phyloP scores from a whole-genome alignment of 1,140 invertebrate genomes.

The Melipona quadrifasciata region DNA sequence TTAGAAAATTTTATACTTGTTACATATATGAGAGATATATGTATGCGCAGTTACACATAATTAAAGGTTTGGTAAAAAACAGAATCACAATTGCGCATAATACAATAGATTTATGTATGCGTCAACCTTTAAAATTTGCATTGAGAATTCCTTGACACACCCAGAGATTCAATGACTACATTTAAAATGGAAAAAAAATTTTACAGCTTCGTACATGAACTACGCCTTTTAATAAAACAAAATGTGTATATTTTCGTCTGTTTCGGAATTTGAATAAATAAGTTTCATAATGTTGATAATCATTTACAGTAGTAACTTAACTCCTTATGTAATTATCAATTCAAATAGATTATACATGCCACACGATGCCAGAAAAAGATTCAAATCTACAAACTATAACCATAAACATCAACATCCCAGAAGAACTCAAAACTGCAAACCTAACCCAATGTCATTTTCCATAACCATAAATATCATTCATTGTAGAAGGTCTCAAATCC shows the following conservation, averaged over 20 bases:
- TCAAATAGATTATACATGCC: not conserved
- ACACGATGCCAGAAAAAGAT: not conserved
- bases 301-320: not conserved
- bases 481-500: not conserved
- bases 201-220: not conserved
- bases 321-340: too few species aligned
- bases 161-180: not conserved
- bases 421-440: not conserved
- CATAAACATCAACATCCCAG: not conserved
- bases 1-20: not conserved
- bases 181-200: not conserved
- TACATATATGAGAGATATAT: not conserved
- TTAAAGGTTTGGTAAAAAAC: not conserved
- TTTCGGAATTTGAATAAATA: not conserved
- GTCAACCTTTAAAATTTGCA: not conserved
- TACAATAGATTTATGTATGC: not conserved
- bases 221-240: not conserved
- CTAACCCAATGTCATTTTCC: not conserved
- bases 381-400: not conserved
- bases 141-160: conserved; percentile 18
- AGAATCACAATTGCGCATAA: not conserved
- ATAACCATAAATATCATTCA: not conserved
- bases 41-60: not conserved
- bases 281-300: not conserved
- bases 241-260: not conserved